Percentiles rank a stretch among this genome's conserved stretches.
Conservation (phyloP, 2,113 vertebrate species). For the Bufo gargarizans region DNA sequence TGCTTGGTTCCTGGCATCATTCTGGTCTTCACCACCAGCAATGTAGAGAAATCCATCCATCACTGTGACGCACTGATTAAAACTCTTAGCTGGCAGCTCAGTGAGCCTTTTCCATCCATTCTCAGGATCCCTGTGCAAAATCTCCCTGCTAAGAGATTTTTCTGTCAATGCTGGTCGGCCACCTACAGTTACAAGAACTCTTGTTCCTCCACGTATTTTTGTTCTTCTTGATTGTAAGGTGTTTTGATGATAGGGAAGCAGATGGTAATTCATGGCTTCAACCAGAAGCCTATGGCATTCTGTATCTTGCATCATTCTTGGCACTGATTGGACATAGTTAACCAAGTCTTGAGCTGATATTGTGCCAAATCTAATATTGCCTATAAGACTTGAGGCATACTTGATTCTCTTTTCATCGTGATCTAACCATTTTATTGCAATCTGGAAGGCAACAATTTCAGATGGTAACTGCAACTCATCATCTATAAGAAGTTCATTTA, state of each 20-base stretch:
- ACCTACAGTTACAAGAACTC: constrained; percentile 91
- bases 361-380: constrained; percentile 93
- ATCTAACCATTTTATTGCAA: constrained; percentile 97
- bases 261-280: constrained; percentile 98
- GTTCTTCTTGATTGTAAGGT: constrained; percentile 96
- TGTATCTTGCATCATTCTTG: constrained; percentile 97
- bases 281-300: constrained; percentile 97
- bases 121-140: constrained; percentile 93
- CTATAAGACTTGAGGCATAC: constrained; percentile 88
- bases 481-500: constrained; percentile 93
- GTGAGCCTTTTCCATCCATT: constrained; percentile 93
- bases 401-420: constrained; percentile 96
- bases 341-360: constrained; percentile 96
- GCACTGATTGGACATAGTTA: constrained; percentile 91
- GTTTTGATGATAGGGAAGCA: constrained; percentile 96
- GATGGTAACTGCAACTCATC: constrained; percentile 94
- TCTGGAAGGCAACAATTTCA: constrained; percentile 97
- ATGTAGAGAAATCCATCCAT: constrained; percentile 98
- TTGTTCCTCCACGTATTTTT: constrained; percentile 91
- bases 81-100: constrained; percentile 98
- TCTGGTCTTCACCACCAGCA: constrained; percentile 98
- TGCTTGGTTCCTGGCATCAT: constrained; percentile 97
- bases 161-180: constrained; percentile 94
- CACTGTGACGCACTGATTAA: constrained; percentile 95
- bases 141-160: constrained; percentile 96